Conservation (phyloP, 2,888 invertebrate species). For the Atethmia centrago region DNA sequence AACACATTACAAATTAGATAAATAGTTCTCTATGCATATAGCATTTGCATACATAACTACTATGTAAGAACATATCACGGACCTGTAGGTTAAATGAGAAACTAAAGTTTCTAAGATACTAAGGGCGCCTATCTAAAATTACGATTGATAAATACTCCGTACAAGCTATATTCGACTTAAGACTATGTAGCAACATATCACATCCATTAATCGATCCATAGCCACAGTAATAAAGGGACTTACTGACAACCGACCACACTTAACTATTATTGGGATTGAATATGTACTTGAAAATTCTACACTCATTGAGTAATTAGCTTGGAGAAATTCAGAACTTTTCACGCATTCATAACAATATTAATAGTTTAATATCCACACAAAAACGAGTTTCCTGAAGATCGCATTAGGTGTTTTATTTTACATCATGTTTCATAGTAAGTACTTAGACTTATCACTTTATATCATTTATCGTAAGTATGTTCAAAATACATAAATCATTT, state of each 20-base stretch:
- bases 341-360: constrained; percentile 61
- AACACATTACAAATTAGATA: constrained; percentile 77
- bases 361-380: constrained; percentile 65
- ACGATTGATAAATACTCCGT: constrained; percentile 89
- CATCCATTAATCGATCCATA: constrained; percentile 86
- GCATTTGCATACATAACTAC: constrained; percentile 73
- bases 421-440: constrained; percentile 64
- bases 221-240: constrained; percentile 75
- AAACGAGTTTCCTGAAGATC: constrained; percentile 53
- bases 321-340: constrained; percentile 65
- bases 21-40: constrained; percentile 75
- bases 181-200: constrained; percentile 87
- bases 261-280: constrained; percentile 63
- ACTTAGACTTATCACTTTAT: constrained; percentile 59
- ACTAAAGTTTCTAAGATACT: constrained; percentile 81
- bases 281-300: constrained; percentile 71
- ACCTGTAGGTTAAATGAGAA: constrained; percentile 80
- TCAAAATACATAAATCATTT: constrained; percentile 30
- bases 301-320: constrained; percentile 65
- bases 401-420: constrained; percentile 56
- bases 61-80: constrained; percentile 77
- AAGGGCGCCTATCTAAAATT: constrained; percentile 86
- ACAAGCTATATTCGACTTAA: constrained; percentile 83
- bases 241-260: constrained; percentile 66
- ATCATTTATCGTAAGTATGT: constrained; percentile 40